A percentile compares a stretch with the other conserved stretches of the same genome.
These are phyloP conservation scores for Muscina levida DNA, from an alignment of 2,888 invertebrate genomes.

Conservation along the genomic window DNA sequence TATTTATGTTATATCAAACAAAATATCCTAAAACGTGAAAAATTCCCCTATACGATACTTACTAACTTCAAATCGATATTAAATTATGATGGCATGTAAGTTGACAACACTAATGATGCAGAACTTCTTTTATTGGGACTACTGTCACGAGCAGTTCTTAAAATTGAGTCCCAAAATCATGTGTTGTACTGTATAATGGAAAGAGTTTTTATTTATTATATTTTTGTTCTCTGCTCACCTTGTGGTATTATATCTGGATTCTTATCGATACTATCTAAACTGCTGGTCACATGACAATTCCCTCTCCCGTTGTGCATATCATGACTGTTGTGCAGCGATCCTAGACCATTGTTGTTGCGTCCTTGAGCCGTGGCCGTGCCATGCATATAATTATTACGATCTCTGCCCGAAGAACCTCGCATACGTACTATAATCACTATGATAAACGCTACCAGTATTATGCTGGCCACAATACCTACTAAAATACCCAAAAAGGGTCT, in stretches of 20 bases:
- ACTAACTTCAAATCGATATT: too few relatives aligned
- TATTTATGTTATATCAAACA: too few relatives aligned
- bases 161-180: too few relatives aligned
- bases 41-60: too few relatives aligned
- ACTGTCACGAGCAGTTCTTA: neutral
- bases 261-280: slow-evolving; percentile 80
- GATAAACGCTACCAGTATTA: slow-evolving; percentile 81
- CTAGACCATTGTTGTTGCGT: slow-evolving; percentile 73
- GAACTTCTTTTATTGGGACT: too few relatives aligned
- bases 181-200: too few relatives aligned
- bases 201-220: neutral
- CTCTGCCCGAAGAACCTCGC: slow-evolving; percentile 79
- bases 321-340: slow-evolving; percentile 78
- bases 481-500: slow-evolving; percentile 82
- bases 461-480: slow-evolving; percentile 81
- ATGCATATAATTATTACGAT: slow-evolving; percentile 79
- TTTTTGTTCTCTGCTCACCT: slow-evolving; percentile 60
- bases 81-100: too few relatives aligned
- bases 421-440: slow-evolving; percentile 81
- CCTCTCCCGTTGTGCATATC: slow-evolving; percentile 77
- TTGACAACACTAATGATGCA: too few relatives aligned
- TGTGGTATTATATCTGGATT: slow-evolving; percentile 80
- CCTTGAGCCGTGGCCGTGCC: slow-evolving; percentile 72
- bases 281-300: slow-evolving; percentile 78
- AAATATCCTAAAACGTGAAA: too few relatives aligned